Conservation (phyloP, 1,140 invertebrate species). For the Geopemphigus sp. region DNA sequence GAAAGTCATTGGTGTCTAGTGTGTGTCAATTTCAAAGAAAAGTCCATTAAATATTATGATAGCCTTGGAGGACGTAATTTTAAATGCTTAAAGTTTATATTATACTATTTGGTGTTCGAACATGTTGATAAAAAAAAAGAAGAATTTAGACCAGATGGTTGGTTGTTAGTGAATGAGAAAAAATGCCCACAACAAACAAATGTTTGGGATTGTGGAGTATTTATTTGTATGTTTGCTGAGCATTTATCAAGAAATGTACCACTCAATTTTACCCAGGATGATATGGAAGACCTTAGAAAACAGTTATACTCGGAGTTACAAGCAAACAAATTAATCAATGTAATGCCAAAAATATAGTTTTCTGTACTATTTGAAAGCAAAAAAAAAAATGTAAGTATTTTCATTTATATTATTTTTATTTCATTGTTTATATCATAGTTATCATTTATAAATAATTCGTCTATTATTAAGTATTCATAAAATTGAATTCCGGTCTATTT, state of each 20-base stretch:
- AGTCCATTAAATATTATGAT: slow-evolving; percentile 84
- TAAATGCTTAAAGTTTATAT: slow-evolving; percentile 66
- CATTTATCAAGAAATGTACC: slow-evolving; percentile 74
- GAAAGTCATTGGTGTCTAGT: slow-evolving; percentile 93
- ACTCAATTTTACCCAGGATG: slow-evolving; percentile 76
- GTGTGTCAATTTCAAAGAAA: slow-evolving; percentile 78
- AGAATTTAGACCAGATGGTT: slow-evolving; percentile 69
- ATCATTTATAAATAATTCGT: too few relatives aligned
- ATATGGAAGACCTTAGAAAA: slow-evolving; percentile 90
- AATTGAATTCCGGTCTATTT: too few relatives aligned
- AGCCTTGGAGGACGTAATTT: slow-evolving; percentile 83
- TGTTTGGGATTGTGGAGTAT: slow-evolving; percentile 96
- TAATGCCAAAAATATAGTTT: too few relatives aligned
- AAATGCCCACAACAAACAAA: slow-evolving; percentile 86
- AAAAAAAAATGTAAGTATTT: too few relatives aligned
- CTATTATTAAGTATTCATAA: too few relatives aligned
- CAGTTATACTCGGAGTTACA: slow-evolving; percentile 92
- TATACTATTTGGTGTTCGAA: slow-evolving; percentile 80
- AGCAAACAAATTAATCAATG: slow-evolving; percentile 51
- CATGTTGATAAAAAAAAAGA: slow-evolving; percentile 82
- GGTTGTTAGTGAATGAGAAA: slow-evolving; percentile 58
- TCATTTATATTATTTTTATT: too few relatives aligned
- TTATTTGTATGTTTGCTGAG: slow-evolving; percentile 94
- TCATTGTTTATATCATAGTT: too few relatives aligned
- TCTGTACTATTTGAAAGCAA: too few relatives aligned